phyloP scores from a whole-genome alignment of 1,140 invertebrate genomes.

The Schlechtendalia chinensis region DNA sequence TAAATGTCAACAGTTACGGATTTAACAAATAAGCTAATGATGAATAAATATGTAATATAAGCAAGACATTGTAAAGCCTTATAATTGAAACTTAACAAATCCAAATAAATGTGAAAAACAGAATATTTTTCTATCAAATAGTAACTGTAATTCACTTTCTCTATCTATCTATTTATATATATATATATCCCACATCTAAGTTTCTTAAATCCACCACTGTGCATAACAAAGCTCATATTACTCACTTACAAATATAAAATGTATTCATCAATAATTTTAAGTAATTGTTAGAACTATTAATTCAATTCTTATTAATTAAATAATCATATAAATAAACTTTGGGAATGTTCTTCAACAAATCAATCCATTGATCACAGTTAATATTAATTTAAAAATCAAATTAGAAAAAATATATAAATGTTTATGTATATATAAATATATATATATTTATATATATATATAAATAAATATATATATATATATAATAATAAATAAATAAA shows the following conservation, averaged over 20 bases:
- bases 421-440: too few relatives aligned
- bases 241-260: background rate
- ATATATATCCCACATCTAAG: background rate
- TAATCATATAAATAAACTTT: constrained; percentile 19
- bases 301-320: background rate
- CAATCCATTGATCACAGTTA: constrained; percentile 10
- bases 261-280: background rate
- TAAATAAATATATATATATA: background rate
- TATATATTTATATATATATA: background rate
- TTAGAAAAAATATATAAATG: background rate
- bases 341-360: constrained; percentile 34
- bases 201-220: background rate
- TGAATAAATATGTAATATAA: background rate
- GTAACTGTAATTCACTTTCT: too few relatives aligned
- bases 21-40: background rate
- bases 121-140: background rate
- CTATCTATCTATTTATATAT: background rate
- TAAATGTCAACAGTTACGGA: background rate
- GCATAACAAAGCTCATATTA: background rate
- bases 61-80: background rate
- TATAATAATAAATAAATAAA: too few relatives aligned
- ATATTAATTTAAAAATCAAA: background rate
- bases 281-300: background rate
- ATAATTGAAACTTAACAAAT: background rate
- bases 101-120: background rate